Evolutionary conservation across 2,113 vertebrate species (phyloP), one percentile per base, ranked within the genome.

Genomic region (Microtus ochrogaster): DNA sequence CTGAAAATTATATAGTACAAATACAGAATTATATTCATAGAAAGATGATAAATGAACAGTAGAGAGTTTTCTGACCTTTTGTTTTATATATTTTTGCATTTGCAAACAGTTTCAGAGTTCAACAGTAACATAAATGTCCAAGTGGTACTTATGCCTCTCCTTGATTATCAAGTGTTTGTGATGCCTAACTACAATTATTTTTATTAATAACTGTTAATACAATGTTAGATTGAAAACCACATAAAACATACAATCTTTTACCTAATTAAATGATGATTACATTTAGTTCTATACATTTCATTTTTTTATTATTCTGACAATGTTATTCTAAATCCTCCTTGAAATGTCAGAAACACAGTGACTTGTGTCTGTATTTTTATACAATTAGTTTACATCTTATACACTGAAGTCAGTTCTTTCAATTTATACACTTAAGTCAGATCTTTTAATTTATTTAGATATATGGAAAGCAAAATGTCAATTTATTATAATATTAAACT

Each of bases 391-490:
- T n/a, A 77, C 12, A 7, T 73, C 47, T 39, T 26, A 33, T 52
- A 90, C 10, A 30, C 28, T 11, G 49, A 55, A n/a, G 16, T 66
- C 16, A 66, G 1, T 44, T n/a, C 83, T 92, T 95, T 72, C 41
- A 66, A 19, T 78, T 13, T 66, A n/a, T 52, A 90, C 7, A 30
- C 16, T 11, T 33, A 55, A 55, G 16, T 66, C 26, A 47, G 0
- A 44, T n/a, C 78, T 92, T 95, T 72, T n/a, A 73, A 19, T 85
- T 41, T 41, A 65, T 21, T 9, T 19, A 36, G 0, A 73, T 21
- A 73, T 19, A 76, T 8, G 90, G 90, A 92, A 95, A 89, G 44
- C 17, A 74, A 19, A 3, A 92, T 81, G 26, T 90, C 30, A 90
- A 41, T 21, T 5, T 24, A 2, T 95, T 39, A 83, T 3, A 3